phyloP scores from a whole-genome alignment of 1,140 invertebrate species.

The Pseudomyrmex pallidus region DNA sequence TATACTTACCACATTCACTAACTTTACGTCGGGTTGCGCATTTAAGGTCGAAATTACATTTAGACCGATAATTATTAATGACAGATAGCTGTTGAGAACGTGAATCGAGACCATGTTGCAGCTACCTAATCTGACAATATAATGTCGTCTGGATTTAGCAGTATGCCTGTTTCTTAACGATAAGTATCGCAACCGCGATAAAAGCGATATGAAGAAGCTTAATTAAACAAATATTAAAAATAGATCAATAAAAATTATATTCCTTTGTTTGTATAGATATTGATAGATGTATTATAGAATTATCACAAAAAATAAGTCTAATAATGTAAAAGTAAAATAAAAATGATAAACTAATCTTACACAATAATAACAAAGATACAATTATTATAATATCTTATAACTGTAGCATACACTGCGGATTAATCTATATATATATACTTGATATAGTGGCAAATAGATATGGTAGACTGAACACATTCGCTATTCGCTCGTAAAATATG shows the following conservation, averaged over 20 bases:
- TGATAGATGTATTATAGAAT: background rate
- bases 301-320: no score
- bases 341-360: no score
- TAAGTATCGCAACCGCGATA: slow-evolving; percentile 1
- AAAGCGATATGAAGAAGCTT: slow-evolving; percentile 10
- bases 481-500: no score
- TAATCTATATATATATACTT: no score
- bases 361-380: no score
- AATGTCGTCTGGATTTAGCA: slow-evolving; percentile 19
- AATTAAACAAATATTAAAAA: slow-evolving; percentile 20
- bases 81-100: background rate
- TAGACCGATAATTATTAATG: slow-evolving; percentile 30
- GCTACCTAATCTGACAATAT: slow-evolving; percentile 29
- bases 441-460: no score
- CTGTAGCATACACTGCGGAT: no score
- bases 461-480: no score
- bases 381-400: no score
- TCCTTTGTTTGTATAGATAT: background rate
- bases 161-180: background rate
- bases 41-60: background rate
- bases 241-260: background rate
- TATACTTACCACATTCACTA: slow-evolving; percentile 67
- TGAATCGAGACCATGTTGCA: slow-evolving; percentile 42
- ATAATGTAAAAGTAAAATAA: no score
- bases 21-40: slow-evolving; percentile 44